Evolutionary conservation across 2,797 vertebrate species (phyloP).

Genomic region (Labeo calbasu): DNA sequence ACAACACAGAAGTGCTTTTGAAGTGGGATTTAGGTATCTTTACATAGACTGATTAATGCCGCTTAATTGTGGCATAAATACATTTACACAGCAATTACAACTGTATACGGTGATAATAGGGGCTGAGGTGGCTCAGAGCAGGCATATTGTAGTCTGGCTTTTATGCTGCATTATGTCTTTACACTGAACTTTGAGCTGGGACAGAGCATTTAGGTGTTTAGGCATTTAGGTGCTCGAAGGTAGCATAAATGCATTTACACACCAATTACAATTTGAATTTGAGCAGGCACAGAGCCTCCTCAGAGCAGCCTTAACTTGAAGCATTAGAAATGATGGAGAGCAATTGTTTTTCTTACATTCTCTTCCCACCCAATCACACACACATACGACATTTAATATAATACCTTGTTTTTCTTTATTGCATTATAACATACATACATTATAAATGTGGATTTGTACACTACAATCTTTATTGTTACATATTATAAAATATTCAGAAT

Average conservation of each 20-base stretch:
- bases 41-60: background rate
- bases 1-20: background rate
- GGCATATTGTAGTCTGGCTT: background rate
- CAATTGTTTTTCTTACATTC: background rate
- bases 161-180: background rate
- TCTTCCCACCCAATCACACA: background rate
- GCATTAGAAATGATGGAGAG: background rate
- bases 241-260: too few relatives aligned
- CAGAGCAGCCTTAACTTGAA: background rate
- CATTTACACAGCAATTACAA: background rate
- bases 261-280: too few relatives aligned
- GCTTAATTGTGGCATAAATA: background rate
- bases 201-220: too few relatives aligned
- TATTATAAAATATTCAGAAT: slow-evolving; percentile 86
- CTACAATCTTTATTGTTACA: slow-evolving; percentile 88
- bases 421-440: slow-evolving; percentile 86
- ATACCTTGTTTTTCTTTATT: slow-evolving; percentile 81
- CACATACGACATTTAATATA: slow-evolving; percentile 52
- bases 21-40: background rate
- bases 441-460: slow-evolving; percentile 89
- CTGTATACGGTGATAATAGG: background rate
- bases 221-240: too few relatives aligned
- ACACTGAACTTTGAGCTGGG: background rate
- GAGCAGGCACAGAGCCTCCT: background rate
- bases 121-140: background rate